These are phyloP conservation scores for Hetaerina americana DNA, from an alignment of 1,140 invertebrate genomes.

Conservation along the genomic window DNA sequence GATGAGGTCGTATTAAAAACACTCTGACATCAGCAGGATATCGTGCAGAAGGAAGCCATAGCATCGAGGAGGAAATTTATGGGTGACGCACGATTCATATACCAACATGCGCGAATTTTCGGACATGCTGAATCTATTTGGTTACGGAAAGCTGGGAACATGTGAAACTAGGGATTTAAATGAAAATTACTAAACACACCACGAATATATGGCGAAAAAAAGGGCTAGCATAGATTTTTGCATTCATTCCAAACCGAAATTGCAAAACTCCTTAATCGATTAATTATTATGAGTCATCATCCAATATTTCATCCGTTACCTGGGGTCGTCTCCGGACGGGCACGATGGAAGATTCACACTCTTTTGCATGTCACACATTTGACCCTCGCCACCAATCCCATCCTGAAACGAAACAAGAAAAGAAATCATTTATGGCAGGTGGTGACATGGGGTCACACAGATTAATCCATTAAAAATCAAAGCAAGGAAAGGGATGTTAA, in stretches of 20 bases:
- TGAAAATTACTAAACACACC: background rate
- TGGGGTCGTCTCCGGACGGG: background rate
- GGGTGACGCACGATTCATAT: no score
- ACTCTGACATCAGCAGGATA: no score
- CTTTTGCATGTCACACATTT: background rate
- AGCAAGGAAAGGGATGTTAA: no score
- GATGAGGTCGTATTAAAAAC: no score
- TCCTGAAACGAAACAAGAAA: background rate
- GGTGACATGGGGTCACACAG: no score
- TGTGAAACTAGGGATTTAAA: background rate
- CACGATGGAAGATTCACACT: background rate
- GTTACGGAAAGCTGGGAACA: background rate
- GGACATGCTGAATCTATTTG: no score
- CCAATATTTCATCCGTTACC: background rate
- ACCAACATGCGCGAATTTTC: no score
- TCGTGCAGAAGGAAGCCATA: no score
- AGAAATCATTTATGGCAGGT: no score
- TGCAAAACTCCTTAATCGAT: background rate
- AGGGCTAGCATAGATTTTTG: background rate
- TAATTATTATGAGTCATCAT: background rate
- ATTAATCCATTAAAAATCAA: no score
- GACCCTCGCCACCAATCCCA: background rate
- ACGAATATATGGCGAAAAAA: background rate
- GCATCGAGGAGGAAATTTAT: no score
- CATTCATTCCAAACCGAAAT: background rate